Conservation (phyloP, 2,113 vertebrate genomes). For the Carassius gibelio region DNA sequence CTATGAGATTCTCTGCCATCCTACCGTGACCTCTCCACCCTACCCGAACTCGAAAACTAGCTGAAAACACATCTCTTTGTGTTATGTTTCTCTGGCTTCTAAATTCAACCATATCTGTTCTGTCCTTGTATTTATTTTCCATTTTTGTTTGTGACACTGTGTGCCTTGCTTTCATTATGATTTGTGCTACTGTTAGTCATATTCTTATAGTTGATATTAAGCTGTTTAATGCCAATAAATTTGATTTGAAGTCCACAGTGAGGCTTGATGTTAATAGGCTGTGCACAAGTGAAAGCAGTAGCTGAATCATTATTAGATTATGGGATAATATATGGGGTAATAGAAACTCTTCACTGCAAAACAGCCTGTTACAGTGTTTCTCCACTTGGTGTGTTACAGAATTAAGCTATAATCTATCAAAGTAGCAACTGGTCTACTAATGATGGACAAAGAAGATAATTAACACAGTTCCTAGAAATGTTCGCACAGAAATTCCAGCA, state of each 20-base stretch:
- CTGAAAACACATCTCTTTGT: background rate
- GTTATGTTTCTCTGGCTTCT: background rate
- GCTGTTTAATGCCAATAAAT: background rate
- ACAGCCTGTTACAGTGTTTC: background rate
- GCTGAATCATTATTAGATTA: constrained; percentile 46
- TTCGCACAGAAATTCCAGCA: background rate
- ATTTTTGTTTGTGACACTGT: background rate
- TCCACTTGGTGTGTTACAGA: background rate
- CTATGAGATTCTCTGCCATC: background rate
- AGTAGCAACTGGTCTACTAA: background rate
- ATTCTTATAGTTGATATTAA: background rate
- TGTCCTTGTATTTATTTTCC: background rate
- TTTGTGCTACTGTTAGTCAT: background rate
- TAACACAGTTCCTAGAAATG: background rate
- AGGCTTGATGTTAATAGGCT: background rate
- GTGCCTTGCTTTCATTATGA: background rate
- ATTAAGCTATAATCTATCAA: constrained; percentile 11
- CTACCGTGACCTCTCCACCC: background rate
- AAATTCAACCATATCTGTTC: background rate
- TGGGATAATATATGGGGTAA: constrained; percentile 47
- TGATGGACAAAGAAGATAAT: background rate
- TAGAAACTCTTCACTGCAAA: constrained; percentile 20
- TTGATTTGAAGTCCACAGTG: background rate
- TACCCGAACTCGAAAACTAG: background rate
- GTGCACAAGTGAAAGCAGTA: constrained; percentile 34